phyloP scores from a whole-genome alignment of 2,888 invertebrate species.

The Ectobius pallidus region DNA sequence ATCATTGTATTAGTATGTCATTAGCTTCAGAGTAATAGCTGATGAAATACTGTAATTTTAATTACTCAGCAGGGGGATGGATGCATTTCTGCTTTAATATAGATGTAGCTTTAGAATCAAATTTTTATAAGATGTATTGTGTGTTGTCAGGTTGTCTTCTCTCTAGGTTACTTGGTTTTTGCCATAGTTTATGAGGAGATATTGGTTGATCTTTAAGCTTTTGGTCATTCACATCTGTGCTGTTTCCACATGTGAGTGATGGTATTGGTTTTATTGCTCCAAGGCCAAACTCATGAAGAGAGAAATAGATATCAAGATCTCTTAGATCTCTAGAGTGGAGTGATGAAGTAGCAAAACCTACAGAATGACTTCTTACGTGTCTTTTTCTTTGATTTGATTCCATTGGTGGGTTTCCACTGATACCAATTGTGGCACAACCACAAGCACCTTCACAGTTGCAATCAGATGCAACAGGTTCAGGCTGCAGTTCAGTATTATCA shows the following conservation, averaged over 20 bases:
- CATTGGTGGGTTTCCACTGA: background rate
- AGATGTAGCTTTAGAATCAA: too few species aligned
- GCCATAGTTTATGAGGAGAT: background rate
- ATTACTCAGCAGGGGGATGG: too few species aligned
- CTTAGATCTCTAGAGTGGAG: background rate
- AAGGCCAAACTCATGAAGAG: constrained; percentile 15
- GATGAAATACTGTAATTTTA: too few species aligned
- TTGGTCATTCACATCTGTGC: background rate
- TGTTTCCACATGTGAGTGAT: background rate
- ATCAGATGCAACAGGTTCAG: background rate
- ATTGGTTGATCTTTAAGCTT: background rate
- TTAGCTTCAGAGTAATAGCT: too few species aligned
- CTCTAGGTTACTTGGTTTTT: too few species aligned
- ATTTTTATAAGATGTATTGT: too few species aligned
- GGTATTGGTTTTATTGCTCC: background rate
- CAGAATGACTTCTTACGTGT: constrained; percentile 20
- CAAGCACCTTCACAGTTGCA: constrained; percentile 52
- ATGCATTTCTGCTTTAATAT: too few species aligned
- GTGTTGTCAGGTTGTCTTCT: too few species aligned
- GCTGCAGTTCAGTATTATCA: too few species aligned
- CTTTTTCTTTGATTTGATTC: background rate
- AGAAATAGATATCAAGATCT: constrained; percentile 22
- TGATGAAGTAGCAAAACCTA: background rate
- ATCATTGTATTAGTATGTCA: too few species aligned
- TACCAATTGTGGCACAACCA: constrained; percentile 47